Evolutionary conservation across 35 echinoderm and acorn worm species (phyloP), one percentile per base, ranked within the genome.

Genomic region (Ophioderma brevispina): DNA sequence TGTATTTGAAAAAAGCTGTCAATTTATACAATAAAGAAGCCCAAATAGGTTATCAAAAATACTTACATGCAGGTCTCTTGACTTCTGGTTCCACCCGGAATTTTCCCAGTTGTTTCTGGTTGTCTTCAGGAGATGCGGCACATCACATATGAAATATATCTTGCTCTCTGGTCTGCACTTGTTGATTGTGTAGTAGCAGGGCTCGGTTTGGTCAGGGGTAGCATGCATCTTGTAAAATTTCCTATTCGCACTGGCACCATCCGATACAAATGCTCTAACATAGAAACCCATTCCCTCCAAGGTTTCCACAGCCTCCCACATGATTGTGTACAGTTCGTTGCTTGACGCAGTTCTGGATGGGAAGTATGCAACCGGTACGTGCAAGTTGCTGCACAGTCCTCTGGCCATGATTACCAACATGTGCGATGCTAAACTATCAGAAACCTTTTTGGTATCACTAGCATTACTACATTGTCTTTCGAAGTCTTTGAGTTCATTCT

Each of bases 131-230:
- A 94, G 81, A 55, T 94, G 92, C 0, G 86, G 86, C 0, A 89
- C 92, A 55, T 94, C 87, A 41, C 87, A 94, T 15, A 94, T 40
- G 21, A 94, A 94, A 37, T 76, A 90, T 11, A 94, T 80, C 23
- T 31, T 35, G 34, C 33, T 64, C 25, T 39, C 35, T 30, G n/a
- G 34, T 38, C 36, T 25, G 18, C 36, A 30, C 23, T n/a, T 75
- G 35, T 70, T 8, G 4, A 15, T 18, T 70, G 59, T 25, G 59
- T 25, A 70, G 4, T 15, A 25, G 17, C n/a, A 25, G 28, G 10
- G 5, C 28, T 25, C 23, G 10, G 59, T 2, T 15, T 30, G 11
- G 41, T 55, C n/a, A 13, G 82, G 32, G 4, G 42, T 4, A 55
- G 13, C 25, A 37, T 78, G 82, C 38, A 92, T 35, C 13, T n/a